These are phyloP conservation scores for Aphaenogaster rudis DNA, from an alignment of 1,140 invertebrate species.

Conservation along the genomic window DNA sequence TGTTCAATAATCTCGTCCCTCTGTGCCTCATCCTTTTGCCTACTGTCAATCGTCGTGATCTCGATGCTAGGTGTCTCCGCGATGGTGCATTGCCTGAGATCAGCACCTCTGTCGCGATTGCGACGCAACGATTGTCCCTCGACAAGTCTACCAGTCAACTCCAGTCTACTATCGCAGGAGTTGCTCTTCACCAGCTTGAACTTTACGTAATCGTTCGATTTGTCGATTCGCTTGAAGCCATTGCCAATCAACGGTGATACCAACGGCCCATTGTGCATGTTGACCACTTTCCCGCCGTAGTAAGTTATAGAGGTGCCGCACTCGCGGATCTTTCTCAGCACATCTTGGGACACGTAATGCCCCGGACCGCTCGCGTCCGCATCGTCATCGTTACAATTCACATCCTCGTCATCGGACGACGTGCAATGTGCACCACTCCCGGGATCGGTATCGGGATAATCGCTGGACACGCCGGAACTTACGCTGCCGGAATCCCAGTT, in stretches of 20 bases:
- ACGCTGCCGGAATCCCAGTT: conserved; percentile 87
- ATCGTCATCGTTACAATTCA: conserved; percentile 78
- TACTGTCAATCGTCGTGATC: conserved; percentile 77
- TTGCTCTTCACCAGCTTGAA: conserved; percentile 94
- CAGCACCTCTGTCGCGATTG: conserved; percentile 51
- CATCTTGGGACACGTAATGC: conserved; percentile 92
- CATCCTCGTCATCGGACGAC: conserved; percentile 84
- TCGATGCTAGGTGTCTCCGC: conserved; percentile 84
- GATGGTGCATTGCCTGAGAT: conserved; percentile 81
- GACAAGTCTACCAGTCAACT: conserved; percentile 89
- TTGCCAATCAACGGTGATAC: conserved; percentile 89
- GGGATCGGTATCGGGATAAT: conserved; percentile 86
- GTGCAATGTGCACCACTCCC: conserved; percentile 83
- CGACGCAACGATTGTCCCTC: conserved; percentile 75
- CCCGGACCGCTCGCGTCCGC: conserved; percentile 79
- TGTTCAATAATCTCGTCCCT: conserved; percentile 58
- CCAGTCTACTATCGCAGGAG: conserved; percentile 93
- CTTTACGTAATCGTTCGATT: conserved; percentile 88
- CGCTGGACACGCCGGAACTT: conserved; percentile 87
- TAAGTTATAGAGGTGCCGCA: conserved; percentile 95
- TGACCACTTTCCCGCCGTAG: conserved; percentile 93
- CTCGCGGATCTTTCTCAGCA: conserved; percentile 94
- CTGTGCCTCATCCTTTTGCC: conserved; percentile 67
- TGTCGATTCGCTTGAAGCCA: conserved; percentile 89
- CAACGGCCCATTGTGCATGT: conserved; percentile 89